Evolutionary conservation across 2,113 vertebrate genomes (phyloP).

Genomic region (Apteryx owenii): DNA sequence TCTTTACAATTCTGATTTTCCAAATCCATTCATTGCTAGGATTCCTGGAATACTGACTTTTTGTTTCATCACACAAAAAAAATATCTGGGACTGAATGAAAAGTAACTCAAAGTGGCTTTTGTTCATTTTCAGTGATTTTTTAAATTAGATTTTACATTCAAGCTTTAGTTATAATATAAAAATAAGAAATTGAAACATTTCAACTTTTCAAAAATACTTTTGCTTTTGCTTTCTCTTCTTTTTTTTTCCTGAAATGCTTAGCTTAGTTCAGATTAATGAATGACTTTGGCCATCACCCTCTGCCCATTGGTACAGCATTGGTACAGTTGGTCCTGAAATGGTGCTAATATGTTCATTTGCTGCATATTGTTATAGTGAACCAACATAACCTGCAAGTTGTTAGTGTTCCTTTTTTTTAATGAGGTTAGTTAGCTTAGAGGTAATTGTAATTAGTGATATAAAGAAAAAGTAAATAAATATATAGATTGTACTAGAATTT

Average conservation of each 20-base stretch:
- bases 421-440: background rate
- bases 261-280: background rate
- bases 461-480: background rate
- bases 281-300: background rate
- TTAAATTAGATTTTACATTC: background rate
- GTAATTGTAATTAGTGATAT: background rate
- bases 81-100: background rate
- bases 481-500: background rate
- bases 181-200: background rate
- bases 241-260: background rate
- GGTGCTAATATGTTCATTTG: background rate
- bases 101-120: background rate
- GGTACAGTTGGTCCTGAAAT: background rate
- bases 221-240: background rate
- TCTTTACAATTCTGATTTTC: background rate
- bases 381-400: background rate
- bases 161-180: background rate
- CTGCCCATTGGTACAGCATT: background rate
- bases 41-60: background rate
- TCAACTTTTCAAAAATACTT: background rate
- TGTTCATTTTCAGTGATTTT: background rate
- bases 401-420: background rate
- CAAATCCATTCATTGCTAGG: background rate
- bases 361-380: background rate
- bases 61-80: background rate